Conservation (phyloP, 2,113 vertebrate genomes). For the Podarcis muralis region DNA sequence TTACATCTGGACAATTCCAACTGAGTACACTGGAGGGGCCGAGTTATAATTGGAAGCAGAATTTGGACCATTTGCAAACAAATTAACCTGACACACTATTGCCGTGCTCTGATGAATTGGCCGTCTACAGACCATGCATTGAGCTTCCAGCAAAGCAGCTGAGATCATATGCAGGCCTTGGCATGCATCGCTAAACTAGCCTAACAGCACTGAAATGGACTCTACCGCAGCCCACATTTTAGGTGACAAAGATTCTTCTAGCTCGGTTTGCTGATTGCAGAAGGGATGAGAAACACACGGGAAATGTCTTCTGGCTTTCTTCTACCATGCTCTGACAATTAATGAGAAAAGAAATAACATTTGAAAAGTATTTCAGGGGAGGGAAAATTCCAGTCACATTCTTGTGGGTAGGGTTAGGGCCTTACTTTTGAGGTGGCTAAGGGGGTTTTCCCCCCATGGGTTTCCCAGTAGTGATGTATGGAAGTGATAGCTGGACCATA, state of each 20-base stretch:
- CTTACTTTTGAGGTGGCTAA: too few species aligned
- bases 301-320: background rate
- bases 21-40: background rate
- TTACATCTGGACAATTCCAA: conserved; percentile 9
- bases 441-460: too few species aligned
- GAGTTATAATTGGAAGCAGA: conserved; percentile 10
- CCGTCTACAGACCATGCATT: background rate
- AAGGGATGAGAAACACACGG: background rate
- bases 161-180: conserved; percentile 12
- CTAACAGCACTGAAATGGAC: background rate
- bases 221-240: background rate
- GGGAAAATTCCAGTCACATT: too few species aligned
- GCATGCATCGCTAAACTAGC: background rate
- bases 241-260: background rate
- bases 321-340: too few species aligned
- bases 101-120: background rate
- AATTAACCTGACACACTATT: conserved; percentile 13
- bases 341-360: too few species aligned
- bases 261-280: background rate
- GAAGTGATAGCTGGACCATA: too few species aligned
- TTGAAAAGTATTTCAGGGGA: too few species aligned
- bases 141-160: conserved; percentile 9
- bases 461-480: too few species aligned
- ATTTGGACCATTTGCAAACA: conserved; percentile 19
- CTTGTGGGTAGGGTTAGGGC: too few species aligned